Percentiles rank a stretch among this genome's conserved stretches.
Conservation (phyloP, 1,140 invertebrate genomes). For the Hycleus cichorii region DNA sequence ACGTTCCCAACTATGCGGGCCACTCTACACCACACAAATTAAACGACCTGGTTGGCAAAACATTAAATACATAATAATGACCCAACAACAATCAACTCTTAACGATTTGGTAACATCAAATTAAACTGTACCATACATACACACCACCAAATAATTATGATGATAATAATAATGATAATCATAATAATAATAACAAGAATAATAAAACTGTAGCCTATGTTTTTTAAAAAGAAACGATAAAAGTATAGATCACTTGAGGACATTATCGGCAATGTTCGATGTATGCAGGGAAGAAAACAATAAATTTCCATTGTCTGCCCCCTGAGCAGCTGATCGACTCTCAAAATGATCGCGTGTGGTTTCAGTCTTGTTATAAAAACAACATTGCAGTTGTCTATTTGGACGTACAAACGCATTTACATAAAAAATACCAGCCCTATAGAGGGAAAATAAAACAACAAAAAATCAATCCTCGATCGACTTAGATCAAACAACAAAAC, state of each 20-base stretch:
- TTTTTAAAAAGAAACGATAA: background rate
- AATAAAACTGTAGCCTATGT: background rate
- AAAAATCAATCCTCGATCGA: no score
- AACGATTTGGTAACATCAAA: conserved; percentile 10
- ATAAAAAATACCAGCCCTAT: conserved; percentile 3
- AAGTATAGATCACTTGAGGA: conserved; percentile 3
- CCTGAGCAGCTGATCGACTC: conserved; percentile 16
- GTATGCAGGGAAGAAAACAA: conserved; percentile 10
- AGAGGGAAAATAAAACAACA: no score
- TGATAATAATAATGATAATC: no score
- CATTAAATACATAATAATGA: conserved; percentile 17
- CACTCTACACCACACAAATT: conserved; percentile 17
- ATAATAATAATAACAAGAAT: background rate
- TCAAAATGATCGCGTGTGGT: conserved; percentile 15
- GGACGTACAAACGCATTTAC: conserved; percentile 8
- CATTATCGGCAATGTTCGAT: conserved; percentile 12
- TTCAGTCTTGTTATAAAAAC: conserved; percentile 14
- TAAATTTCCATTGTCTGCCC: conserved; percentile 15
- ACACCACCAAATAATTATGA: background rate
- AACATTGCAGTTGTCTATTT: conserved; percentile 16
- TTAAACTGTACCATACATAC: background rate
- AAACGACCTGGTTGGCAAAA: conserved; percentile 16
- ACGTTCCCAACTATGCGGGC: conserved; percentile 22
- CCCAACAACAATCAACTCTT: conserved; percentile 11
- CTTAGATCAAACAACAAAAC: no score